A percentile compares a stretch with the other conserved stretches of the same genome.
Conservation (phyloP, 2,888 invertebrate genomes). For the Galerucella nymphaeae region DNA sequence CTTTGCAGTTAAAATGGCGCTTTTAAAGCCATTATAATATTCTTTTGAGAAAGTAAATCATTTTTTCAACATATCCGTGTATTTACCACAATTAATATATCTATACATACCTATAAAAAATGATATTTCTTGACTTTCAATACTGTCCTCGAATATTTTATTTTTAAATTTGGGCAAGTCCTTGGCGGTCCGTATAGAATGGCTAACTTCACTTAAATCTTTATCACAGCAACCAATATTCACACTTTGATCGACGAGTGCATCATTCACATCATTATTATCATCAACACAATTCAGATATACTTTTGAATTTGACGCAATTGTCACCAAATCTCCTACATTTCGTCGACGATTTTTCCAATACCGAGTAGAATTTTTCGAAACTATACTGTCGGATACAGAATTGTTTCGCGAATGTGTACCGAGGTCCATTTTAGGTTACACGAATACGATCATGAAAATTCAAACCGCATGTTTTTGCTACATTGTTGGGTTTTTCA, state of each 20-base stretch:
- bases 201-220: constrained; percentile 43
- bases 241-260: constrained; percentile 20
- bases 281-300: constrained; percentile 63
- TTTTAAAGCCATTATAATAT: too few species aligned
- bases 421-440: constrained; percentile 35
- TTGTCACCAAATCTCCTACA: constrained; percentile 72
- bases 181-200: constrained; percentile 50
- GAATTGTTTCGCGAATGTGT: constrained; percentile 33
- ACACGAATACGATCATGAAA: constrained; percentile 1
- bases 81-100: too few species aligned
- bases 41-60: too few species aligned
- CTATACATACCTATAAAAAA: constrained; percentile 60
- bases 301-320: constrained; percentile 70
- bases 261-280: constrained; percentile 24
- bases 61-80: too few species aligned
- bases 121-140: constrained; percentile 61
- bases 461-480: constrained; percentile 14
- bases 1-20: too few species aligned
- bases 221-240: constrained; percentile 43
- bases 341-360: constrained; percentile 65
- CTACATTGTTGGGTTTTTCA: constrained; percentile 21
- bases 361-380: constrained; percentile 29
- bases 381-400: constrained; percentile 30
- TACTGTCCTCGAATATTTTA: constrained; percentile 58
- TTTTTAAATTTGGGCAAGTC: constrained; percentile 57